phyloP scores from a whole-genome alignment of 1,140 invertebrate genomes.

The Sitophilus oryzae region DNA sequence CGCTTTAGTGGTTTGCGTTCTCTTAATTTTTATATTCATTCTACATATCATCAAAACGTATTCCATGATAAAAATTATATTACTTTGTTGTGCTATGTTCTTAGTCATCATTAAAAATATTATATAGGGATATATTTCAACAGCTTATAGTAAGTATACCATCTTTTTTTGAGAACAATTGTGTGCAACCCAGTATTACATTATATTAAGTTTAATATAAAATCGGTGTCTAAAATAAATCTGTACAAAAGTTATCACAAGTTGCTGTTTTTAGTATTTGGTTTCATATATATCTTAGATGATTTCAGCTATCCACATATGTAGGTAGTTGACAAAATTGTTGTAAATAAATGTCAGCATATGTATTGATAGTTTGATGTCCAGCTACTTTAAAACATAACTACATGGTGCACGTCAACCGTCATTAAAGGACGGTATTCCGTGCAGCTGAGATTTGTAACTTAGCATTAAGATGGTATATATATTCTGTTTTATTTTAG shows the following conservation, averaged over 20 bases:
- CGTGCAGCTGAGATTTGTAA: conserved; percentile 20
- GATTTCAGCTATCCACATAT: conserved; percentile 9
- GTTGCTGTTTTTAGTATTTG: conserved; percentile 6
- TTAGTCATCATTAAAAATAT: conserved; percentile 4
- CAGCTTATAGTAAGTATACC: conserved; percentile 14
- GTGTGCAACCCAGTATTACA: conserved; percentile 18
- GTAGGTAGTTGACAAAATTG: conserved; percentile 25
- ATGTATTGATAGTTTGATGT: conserved; percentile 37
- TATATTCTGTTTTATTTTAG: conserved; percentile 30
- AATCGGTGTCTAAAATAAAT: conserved; percentile 15
- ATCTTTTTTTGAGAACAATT: conserved; percentile 15
- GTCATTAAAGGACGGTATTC: neutral
- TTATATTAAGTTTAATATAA: conserved; percentile 19
- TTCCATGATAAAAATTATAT: conserved; percentile 7
- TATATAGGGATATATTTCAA: neutral
- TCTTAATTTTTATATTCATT: conserved; percentile 18
- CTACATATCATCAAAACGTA: conserved; percentile 19
- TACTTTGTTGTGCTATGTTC: conserved; percentile 18
- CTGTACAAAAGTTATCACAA: neutral
- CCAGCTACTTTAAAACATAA: conserved; percentile 22
- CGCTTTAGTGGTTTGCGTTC: conserved; percentile 6
- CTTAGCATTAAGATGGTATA: conserved; percentile 34
- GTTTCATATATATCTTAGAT: conserved; percentile 13
- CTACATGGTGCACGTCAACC: conserved; percentile 10
- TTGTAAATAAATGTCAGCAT: conserved; percentile 36